A percentile compares a stretch with the other conserved stretches of the same genome.
These are phyloP conservation scores for Octopus sinensis DNA, from an alignment of 1,140 invertebrate species.

Conservation along the genomic window DNA sequence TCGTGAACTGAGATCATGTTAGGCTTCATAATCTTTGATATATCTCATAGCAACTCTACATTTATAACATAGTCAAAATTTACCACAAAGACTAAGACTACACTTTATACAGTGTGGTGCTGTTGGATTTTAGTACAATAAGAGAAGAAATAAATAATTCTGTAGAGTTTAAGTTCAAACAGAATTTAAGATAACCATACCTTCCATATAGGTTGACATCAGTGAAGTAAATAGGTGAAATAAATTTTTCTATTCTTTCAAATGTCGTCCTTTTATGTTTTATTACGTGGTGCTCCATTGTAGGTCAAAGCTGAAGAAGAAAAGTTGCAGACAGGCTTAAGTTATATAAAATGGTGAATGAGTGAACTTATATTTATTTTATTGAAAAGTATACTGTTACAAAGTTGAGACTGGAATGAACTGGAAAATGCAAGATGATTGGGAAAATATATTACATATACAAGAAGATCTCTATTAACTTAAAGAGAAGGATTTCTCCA, in stretches of 20 bases:
- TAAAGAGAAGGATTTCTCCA: no score
- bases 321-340: no score
- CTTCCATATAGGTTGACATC: conserved; percentile 57
- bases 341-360: no score
- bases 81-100: conserved; percentile 11
- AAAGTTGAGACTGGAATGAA: no score
- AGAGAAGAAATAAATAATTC: background rate
- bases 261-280: conserved; percentile 60
- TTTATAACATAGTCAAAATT: conserved; percentile 13
- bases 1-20: no score
- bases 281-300: conserved; percentile 45
- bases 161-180: background rate
- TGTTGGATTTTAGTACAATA: conserved; percentile 21
- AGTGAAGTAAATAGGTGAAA: conserved; percentile 58
- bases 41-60: conserved; percentile 9
- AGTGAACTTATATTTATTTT: no score
- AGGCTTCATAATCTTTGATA: background rate
- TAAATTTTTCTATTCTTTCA: conserved; percentile 61
- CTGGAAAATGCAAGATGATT: no score
- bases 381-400: no score
- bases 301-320: background rate
- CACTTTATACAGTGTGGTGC: conserved; percentile 12
- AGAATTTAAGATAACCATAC: conserved; percentile 26
- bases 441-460: no score
- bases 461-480: no score